Base-by-base conservation (phyloP, 1,140 invertebrate genomes). In the Drosophila parabipectinata region DNA sequence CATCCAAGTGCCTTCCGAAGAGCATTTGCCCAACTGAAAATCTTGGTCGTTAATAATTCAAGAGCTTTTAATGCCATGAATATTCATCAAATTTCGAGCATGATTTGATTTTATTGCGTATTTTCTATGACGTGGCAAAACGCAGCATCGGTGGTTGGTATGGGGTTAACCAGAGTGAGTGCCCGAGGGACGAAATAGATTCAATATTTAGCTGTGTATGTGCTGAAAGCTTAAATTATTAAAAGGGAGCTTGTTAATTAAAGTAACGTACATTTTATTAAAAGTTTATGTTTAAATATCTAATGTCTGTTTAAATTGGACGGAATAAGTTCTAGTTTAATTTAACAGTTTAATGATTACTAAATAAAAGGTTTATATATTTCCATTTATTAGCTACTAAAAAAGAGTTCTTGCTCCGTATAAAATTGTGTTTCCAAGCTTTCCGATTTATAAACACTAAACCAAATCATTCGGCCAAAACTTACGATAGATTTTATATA, bases 81-180 rank as follows among this genome's bases (percentile, higher is more conserved):
- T 87, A 87, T 87, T 87, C 83, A 87, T 88, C 80, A 83, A 88
- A 88, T 87, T 85, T 83, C 72, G 78, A 87, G 83, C 83, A 83
- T 88, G 83, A 87, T 83, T 87, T 87, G 84, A 87, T 87, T 87
- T 87, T 88, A 87, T 87, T 88, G 83, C 83, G 79, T 77, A 88
- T 87, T 79, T 88, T 72, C 73, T 58, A 52, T 66, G 66, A 71
- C 73, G 72, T 62, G 68, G 57, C 66, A 62, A 44, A 78, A 52
- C 52, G 37, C n/a, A 53, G 39, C 37, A 56, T n/a, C 55, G 39
- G 2, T 7, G 21, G 3, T 6, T 34, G 26, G 48, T 24, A 56
- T 56, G 24, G 50, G 51, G 51, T 55, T 56, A 56, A 21, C 41
- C 50, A 48, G 30, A 15, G 21, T 18, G 32, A 12, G 24, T 55